phyloP scores from a whole-genome alignment of 2,888 invertebrate species.

The Ditula angustiorana region DNA sequence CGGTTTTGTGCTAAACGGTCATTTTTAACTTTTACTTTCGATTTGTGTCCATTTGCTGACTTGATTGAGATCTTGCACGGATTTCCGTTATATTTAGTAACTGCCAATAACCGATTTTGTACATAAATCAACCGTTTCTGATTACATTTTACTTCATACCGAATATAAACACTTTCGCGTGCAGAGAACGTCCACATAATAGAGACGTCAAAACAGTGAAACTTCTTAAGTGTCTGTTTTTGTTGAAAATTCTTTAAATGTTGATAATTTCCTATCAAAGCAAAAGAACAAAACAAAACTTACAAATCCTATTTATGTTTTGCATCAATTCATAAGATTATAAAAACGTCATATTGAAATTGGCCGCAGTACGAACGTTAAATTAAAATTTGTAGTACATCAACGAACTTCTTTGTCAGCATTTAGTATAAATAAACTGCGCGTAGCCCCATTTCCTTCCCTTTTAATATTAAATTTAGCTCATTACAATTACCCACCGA shows the following conservation, averaged over 20 bases:
- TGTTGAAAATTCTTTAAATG: no score
- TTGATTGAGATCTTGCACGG: slow-evolving; percentile 30
- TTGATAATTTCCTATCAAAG: no score
- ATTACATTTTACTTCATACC: not conserved
- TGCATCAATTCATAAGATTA: no score
- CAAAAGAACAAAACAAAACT: not conserved
- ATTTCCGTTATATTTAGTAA: slow-evolving; percentile 5
- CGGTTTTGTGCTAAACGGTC: slow-evolving; percentile 30
- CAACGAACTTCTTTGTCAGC: not conserved
- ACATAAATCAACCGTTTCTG: not conserved
- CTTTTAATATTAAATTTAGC: slow-evolving; percentile 22
- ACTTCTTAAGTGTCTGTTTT: no score
- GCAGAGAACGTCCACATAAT: no score
- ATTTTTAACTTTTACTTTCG: slow-evolving; percentile 36
- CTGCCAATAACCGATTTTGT: not conserved
- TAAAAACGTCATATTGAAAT: not conserved
- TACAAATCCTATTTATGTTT: no score
- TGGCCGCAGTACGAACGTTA: not conserved
- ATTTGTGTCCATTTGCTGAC: slow-evolving; percentile 10
- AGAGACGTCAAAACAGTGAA: no score
- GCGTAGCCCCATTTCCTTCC: slow-evolving; percentile 15
- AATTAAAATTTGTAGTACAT: not conserved
- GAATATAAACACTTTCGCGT: no score
- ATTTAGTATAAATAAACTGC: slow-evolving; percentile 3
- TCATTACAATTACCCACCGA: slow-evolving; percentile 28